phyloP scores from a whole-genome alignment of 2,797 vertebrate genomes.

The Numenius phaeopus region DNA sequence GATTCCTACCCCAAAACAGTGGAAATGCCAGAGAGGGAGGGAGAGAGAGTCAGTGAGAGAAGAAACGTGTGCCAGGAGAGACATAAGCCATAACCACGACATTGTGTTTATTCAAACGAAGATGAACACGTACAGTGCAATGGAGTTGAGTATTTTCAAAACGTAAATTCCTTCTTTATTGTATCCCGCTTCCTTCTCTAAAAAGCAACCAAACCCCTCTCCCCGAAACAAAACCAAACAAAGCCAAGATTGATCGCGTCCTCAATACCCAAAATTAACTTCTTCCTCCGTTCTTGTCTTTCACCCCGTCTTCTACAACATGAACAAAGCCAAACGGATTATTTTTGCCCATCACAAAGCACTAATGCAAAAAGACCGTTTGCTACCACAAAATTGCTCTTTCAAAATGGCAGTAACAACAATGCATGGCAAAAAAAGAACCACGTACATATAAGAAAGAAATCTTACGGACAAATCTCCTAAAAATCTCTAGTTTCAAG shows the following conservation, averaged over 20 bases:
- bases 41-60: neutral
- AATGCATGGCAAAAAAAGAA: neutral
- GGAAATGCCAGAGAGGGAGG: neutral
- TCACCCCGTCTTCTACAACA: neutral
- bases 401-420: neutral
- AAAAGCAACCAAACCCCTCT: neutral
- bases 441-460: rapidly evolving
- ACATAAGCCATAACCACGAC: neutral
- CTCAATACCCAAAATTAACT: neutral
- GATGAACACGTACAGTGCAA: neutral
- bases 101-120: neutral
- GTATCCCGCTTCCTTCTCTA: neutral
- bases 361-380: neutral
- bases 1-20: neutral
- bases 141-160: neutral
- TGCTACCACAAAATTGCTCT: neutral
- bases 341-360: neutral
- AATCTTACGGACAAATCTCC: neutral
- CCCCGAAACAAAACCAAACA: neutral
- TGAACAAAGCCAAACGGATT: neutral
- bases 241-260: rapidly evolving
- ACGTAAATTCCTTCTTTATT: neutral
- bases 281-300: neutral
- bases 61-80: neutral
- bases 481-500: neutral